Evolutionary conservation across 2,888 invertebrate species (phyloP).

Genomic region (Drosophila tanythrix): DNA sequence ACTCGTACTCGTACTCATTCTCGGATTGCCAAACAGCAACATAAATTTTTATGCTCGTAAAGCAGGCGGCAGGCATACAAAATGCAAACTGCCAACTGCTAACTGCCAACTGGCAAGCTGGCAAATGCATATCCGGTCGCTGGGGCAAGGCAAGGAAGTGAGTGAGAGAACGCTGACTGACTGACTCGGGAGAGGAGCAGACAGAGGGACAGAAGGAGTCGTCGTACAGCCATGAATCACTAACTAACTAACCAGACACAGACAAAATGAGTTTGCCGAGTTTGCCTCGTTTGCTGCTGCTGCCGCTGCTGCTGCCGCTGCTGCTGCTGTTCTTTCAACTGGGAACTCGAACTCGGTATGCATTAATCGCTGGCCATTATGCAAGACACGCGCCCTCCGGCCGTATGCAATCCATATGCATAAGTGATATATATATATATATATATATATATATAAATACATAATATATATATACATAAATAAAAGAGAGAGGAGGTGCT

Average conservation of each 20-base stretch:
- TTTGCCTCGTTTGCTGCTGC: conserved; percentile 42
- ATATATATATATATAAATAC: not conserved
- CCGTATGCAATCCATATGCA: conserved; percentile 69
- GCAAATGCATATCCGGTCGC: conserved; percentile 74
- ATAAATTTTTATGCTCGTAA: conserved; percentile 53
- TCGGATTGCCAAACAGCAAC: conserved; percentile 38
- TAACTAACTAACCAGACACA: conserved; percentile 56
- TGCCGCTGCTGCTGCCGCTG: not conserved
- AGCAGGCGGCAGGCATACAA: conserved; percentile 36
- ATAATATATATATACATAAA: not conserved
- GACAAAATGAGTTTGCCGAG: conserved; percentile 59
- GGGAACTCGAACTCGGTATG: conserved; percentile 22
- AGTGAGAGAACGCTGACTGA: conserved; percentile 10
- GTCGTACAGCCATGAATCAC: conserved; percentile 66
- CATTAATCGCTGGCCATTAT: conserved; percentile 74
- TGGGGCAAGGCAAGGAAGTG: conserved; percentile 62
- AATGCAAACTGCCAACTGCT: conserved; percentile 61
- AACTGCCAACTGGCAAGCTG: conserved; percentile 28
- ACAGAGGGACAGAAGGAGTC: conserved; percentile 19
- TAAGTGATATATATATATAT: conserved; percentile 34
- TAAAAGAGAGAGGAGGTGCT: not conserved
- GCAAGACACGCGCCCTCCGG: conserved; percentile 78
- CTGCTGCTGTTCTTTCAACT: conserved; percentile 12
- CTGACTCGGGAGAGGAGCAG: conserved; percentile 8
- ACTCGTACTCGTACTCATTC: conserved; percentile 2